phyloP scores from a whole-genome alignment of 2,888 invertebrate genomes.

The Standfussiana lucernea region DNA sequence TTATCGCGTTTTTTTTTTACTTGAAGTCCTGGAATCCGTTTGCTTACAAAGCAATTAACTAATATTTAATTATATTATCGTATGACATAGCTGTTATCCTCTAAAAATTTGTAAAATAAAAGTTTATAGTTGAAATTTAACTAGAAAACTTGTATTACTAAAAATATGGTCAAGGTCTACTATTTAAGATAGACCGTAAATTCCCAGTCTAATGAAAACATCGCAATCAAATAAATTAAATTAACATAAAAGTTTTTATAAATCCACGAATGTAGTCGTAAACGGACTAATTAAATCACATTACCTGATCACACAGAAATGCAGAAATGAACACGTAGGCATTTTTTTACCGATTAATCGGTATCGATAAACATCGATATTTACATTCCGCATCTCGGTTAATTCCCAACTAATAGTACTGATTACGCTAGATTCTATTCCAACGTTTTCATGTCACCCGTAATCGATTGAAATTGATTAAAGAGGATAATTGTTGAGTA shows the following conservation, averaged over 20 bases:
- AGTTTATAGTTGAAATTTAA: neutral
- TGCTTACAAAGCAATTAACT: conserved; percentile 11
- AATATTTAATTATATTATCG: neutral
- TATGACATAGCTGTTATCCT: neutral
- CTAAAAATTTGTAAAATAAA: neutral
- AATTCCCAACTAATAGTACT: conserved; percentile 60
- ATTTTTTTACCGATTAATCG: conserved; percentile 57
- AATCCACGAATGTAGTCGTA: conserved; percentile 11
- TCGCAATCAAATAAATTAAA: conserved; percentile 15
- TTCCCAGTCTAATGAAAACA: conserved; percentile 11
- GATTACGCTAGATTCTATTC: conserved; percentile 66
- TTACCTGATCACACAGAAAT: conserved; percentile 39
- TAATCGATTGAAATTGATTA: conserved; percentile 62
- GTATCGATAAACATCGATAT: conserved; percentile 64
- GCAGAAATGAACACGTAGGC: conserved; percentile 15
- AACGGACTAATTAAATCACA: conserved; percentile 43
- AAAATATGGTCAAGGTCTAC: neutral
- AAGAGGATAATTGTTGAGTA: conserved; percentile 61
- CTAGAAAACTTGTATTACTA: neutral
- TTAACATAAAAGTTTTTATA: conserved; percentile 17
- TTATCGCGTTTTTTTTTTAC: neutral
- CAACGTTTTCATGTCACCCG: conserved; percentile 60
- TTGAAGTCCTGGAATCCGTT: neutral
- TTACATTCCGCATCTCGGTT: conserved; percentile 63
- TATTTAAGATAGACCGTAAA: neutral